These are phyloP conservation scores for Aphodius sticticus DNA, from an alignment of 2,888 invertebrate species.

Conservation along the genomic window DNA sequence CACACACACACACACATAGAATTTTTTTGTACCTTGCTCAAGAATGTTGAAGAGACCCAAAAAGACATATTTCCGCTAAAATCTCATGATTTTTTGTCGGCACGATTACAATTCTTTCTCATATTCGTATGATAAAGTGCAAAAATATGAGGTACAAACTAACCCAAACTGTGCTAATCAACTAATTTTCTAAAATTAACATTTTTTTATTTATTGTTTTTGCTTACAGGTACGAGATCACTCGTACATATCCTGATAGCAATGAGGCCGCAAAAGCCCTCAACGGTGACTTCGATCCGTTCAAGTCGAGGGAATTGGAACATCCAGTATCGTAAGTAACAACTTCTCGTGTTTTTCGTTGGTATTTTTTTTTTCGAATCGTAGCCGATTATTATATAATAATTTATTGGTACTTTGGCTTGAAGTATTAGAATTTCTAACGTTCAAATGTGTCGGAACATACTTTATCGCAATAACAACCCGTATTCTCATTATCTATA, in stretches of 20 bases:
- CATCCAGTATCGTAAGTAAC: constrained; percentile 84
- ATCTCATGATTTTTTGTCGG: no score
- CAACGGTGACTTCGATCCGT: constrained; percentile 74
- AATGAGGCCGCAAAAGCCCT: constrained; percentile 64
- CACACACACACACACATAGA: no score
- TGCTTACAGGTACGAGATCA: constrained; percentile 67
- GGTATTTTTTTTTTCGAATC: constrained; percentile 17
- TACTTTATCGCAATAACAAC: no score
- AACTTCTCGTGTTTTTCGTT: neutral
- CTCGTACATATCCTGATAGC: constrained; percentile 53
- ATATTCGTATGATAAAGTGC: no score
- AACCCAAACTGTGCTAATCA: no score
- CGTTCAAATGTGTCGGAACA: no score
- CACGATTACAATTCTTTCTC: no score
- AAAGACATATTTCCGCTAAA: no score
- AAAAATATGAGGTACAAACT: no score
- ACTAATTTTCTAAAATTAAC: neutral
- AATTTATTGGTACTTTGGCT: neutral
- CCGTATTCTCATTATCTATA: no score
- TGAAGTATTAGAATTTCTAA: neutral
- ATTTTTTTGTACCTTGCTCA: no score
- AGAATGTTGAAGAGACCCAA: no score
- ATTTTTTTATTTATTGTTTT: neutral
- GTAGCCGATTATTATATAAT: neutral
- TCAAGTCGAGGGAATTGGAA: constrained; percentile 72